Base-by-base conservation (phyloP, 2,797 vertebrate species). In the Orientallactaga sibirica region DNA sequence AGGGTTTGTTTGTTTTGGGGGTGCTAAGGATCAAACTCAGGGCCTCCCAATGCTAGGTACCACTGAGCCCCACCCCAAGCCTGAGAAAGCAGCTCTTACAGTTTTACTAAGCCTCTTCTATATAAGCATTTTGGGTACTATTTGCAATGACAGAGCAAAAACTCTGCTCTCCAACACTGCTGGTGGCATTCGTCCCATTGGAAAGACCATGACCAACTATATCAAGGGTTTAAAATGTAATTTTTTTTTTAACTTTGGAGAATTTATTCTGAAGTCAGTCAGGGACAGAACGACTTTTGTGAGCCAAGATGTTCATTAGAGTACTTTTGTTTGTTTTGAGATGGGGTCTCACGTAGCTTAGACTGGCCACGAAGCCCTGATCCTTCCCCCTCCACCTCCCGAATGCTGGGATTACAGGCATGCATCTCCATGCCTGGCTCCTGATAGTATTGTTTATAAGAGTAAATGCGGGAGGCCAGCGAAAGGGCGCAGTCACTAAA, bases 211-310 rank as follows among this genome's bases (percentile, higher is more conserved):
- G 20, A 33, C 61, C 74, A 87, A 87, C 7, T 33, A 24, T 61
- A 24, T 9, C 15, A 29, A 22, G 33, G 33, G 33, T 37, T 37
- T 37, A 37, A 37, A 37, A 37, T 37, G 33, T 37, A 37, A 37
- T 37, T 20, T 10, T 71, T n/a, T 27, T 16, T 71, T 90, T 74
- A 62, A 74, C 78, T 83, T 67, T 73, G 25, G 25, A 91, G 83
- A 73, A 71, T 83, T 43, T 81, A 73, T 75, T 77, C 73, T 74
- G 25, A 62, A 58, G 79, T 86, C 58, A 91, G 41, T 66, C 33
- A 78, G 37, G 74, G 87, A 78, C 82, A 55, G 33, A 77, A 37
- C 33, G 33, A 48, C 55, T 70, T 76, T 43, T 43, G 41, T 52
- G 48, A 77, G 33, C 29, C 22, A n/a, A 16, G 25, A 67, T 61